Evolutionary conservation across 2,888 invertebrate species (phyloP).

Genomic region (Cephus spinipes): DNA sequence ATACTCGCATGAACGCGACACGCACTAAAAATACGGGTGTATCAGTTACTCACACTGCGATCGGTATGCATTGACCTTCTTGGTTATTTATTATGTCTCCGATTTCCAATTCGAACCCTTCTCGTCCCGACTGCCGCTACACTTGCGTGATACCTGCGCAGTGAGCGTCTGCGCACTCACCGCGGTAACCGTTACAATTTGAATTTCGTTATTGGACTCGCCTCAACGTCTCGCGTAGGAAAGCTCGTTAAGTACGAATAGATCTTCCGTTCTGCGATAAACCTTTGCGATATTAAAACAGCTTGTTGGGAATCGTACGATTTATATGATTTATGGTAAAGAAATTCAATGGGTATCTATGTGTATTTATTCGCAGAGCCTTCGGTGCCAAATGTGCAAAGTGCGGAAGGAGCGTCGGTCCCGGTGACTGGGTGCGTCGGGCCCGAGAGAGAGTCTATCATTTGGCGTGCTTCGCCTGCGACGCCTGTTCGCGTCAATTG

Average conservation of each 20-base stretch:
- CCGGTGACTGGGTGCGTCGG: conserved; percentile 96
- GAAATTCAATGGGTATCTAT: neutral
- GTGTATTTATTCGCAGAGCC: conserved; percentile 74
- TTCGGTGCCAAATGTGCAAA: conserved; percentile 96
- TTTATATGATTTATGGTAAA: neutral
- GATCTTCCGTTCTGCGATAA: neutral
- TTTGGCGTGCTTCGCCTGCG: conserved; percentile 97
- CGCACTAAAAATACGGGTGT: too few relatives aligned
- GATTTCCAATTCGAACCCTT: neutral
- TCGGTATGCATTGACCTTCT: neutral
- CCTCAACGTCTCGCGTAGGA: too few relatives aligned
- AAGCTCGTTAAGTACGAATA: neutral
- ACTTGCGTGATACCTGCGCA: neutral
- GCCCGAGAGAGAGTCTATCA: conserved; percentile 95
- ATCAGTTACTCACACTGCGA: neutral
- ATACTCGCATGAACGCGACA: too few relatives aligned
- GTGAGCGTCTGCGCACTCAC: neutral
- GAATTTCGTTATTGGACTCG: neutral
- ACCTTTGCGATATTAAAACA: neutral
- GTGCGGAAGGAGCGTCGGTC: conserved; percentile 90
- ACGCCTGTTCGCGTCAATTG: conserved; percentile 89
- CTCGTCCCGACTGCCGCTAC: neutral
- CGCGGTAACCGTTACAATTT: neutral
- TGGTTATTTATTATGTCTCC: conserved; percentile 4
- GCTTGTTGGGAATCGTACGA: neutral